phyloP scores from a whole-genome alignment of 2,888 invertebrate genomes.

The Euphydryas editha region DNA sequence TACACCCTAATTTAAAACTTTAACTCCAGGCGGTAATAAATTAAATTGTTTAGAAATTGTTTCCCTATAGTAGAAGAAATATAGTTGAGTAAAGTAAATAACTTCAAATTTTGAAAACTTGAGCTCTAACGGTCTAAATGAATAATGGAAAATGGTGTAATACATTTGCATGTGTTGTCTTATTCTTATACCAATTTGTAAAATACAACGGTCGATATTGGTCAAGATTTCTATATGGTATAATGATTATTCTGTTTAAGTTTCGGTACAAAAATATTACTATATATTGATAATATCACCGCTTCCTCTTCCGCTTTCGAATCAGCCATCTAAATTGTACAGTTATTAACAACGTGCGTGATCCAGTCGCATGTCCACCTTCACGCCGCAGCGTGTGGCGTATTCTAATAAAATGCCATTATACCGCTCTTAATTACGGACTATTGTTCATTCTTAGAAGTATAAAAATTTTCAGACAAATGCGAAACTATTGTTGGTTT shows the following conservation, averaged over 20 bases:
- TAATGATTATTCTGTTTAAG: background rate
- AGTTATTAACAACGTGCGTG: conserved; percentile 29
- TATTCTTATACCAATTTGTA: too few species aligned
- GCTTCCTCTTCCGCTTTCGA: conserved; percentile 4
- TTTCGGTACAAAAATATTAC: background rate
- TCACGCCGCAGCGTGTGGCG: conserved; percentile 27
- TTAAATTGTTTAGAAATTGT: too few species aligned
- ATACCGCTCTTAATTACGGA: conserved; percentile 39
- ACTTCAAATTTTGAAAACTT: too few species aligned
- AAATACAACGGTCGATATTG: too few species aligned
- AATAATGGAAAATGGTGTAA: too few species aligned
- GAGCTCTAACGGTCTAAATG: too few species aligned
- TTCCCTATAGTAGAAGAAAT: too few species aligned
- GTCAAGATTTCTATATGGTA: too few species aligned
- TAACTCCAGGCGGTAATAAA: too few species aligned
- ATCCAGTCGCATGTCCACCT: conserved; percentile 37
- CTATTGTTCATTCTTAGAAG: conserved; percentile 39
- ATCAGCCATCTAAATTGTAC: background rate
- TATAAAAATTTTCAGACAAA: conserved; percentile 18
- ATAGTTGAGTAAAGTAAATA: too few species aligned
- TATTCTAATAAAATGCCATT: conserved; percentile 41
- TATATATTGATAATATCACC: background rate
- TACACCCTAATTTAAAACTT: too few species aligned
- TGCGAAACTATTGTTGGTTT: conserved; percentile 23
- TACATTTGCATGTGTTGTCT: too few species aligned